Percentiles rank a stretch among this genome's conserved stretches.
phyloP scores from a whole-genome alignment of 2,797 vertebrate genomes.

The Lycodopsis pacificus region DNA sequence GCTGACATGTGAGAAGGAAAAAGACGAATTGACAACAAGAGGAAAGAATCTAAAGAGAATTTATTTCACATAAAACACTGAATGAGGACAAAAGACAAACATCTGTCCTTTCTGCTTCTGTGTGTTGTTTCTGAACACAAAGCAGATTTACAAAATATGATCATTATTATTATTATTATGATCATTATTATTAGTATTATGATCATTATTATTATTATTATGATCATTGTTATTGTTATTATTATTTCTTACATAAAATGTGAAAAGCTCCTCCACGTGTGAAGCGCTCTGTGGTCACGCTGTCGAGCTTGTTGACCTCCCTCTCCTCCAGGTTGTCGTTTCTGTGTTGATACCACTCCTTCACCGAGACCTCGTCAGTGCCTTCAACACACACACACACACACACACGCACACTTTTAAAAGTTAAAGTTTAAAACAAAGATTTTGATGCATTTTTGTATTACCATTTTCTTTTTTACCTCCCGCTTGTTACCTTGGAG shows the following conservation, averaged over 20 bases:
- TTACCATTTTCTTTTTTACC: too few species aligned
- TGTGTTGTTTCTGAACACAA: neutral
- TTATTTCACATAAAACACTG: too few species aligned
- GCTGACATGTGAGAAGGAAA: neutral
- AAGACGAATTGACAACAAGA: neutral
- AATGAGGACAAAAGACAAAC: too few species aligned
- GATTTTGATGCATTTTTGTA: too few species aligned
- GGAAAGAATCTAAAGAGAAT: neutral
- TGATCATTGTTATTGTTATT: neutral
- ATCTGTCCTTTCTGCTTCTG: too few species aligned
- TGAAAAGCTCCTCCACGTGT: constrained; percentile 71
- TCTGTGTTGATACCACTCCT: constrained; percentile 88
- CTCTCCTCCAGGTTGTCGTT: constrained; percentile 85
- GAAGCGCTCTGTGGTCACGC: constrained; percentile 85
- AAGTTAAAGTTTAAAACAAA: too few species aligned
- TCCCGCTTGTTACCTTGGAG: too few species aligned
- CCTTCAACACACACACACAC: constrained; percentile 72
- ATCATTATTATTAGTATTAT: too few species aligned
- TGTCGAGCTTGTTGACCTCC: constrained; percentile 77
- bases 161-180: too few species aligned
- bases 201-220: too few species aligned
- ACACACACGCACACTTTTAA: neutral
- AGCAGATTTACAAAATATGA: neutral
- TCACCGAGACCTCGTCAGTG: constrained; percentile 77
- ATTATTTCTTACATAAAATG: constrained; percentile 83